phyloP scores from a whole-genome alignment of 92 coral and sea anemone species.

The Pocillopora grandis region DNA sequence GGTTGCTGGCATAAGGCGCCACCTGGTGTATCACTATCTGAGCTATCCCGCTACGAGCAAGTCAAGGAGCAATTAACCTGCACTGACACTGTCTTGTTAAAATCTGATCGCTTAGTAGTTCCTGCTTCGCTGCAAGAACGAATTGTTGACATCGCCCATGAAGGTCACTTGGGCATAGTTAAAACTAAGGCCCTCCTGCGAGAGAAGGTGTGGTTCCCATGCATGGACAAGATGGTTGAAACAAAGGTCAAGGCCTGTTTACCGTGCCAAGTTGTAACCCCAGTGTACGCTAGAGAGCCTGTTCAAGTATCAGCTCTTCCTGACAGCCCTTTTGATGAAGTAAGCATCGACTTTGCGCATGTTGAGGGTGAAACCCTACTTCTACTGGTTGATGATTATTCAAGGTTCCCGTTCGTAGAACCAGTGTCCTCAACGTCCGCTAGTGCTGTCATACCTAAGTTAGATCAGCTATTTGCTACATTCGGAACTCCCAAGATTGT shows the following conservation, averaged over 20 bases:
- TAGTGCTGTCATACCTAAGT: constrained; percentile 9
- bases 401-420: constrained; percentile 43
- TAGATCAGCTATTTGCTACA: constrained; percentile 45
- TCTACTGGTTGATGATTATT: constrained; percentile 38
- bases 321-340: constrained; percentile 40
- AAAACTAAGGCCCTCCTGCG: constrained; percentile 53
- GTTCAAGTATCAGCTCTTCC: constrained; percentile 25
- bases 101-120: constrained; percentile 38
- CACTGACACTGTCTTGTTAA: constrained; percentile 35
- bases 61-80: constrained; percentile 48
- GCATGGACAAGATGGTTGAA: constrained; percentile 17
- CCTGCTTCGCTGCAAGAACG: constrained; percentile 39
- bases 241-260: background rate
- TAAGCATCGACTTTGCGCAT: constrained; percentile 31
- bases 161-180: constrained; percentile 60
- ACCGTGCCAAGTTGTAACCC: constrained; percentile 12
- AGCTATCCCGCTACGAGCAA: background rate
- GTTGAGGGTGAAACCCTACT: constrained; percentile 45
- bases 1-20: background rate
- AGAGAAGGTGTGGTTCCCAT: constrained; percentile 38
- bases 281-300: background rate
- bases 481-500: constrained; percentile 44
- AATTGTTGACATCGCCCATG: constrained; percentile 62
- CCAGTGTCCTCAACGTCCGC: constrained; percentile 33
- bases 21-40: too few relatives aligned